Conservation (phyloP, 2,888 invertebrate genomes). For the Nematopogon swammerdamellus region DNA sequence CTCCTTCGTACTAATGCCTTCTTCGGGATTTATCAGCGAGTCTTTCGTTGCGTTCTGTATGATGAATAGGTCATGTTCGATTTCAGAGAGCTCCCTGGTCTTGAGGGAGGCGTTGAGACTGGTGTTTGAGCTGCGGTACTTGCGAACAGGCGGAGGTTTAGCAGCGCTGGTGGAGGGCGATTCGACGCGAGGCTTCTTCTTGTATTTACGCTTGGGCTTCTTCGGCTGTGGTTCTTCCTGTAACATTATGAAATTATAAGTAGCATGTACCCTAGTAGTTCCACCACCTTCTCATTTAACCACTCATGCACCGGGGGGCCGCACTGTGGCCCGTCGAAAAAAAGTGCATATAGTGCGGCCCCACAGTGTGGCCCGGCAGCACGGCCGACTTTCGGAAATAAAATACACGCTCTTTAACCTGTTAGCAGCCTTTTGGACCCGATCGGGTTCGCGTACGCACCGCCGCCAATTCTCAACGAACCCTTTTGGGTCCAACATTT, state of each 20-base stretch:
- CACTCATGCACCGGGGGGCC: too few species aligned
- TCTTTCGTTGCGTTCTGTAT: slow-evolving; percentile 36
- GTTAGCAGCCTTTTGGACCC: too few species aligned
- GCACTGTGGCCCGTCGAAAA: too few species aligned
- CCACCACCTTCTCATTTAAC: too few species aligned
- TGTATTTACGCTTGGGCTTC: slow-evolving; percentile 26
- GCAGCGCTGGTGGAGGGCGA: slow-evolving; percentile 24
- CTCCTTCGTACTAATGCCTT: neutral
- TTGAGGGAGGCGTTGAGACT: slow-evolving; percentile 21
- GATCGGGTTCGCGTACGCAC: too few species aligned
- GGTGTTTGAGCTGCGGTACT: neutral
- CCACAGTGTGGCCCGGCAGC: too few species aligned
- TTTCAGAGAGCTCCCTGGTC: slow-evolving; percentile 35
- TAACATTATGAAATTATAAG: slow-evolving; percentile 6
- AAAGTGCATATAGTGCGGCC: too few species aligned
- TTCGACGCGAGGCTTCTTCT: slow-evolving; percentile 29
- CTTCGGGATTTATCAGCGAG: slow-evolving; percentile 30
- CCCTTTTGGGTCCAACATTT: too few species aligned
- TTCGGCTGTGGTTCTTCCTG: slow-evolving; percentile 37
- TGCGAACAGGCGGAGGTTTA: neutral
- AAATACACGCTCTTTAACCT: too few species aligned
- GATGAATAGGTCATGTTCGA: slow-evolving; percentile 41
- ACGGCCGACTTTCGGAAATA: too few species aligned
- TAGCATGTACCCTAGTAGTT: too few species aligned
- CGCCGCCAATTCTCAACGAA: too few species aligned